Evolutionary conservation across 2,113 vertebrate species (phyloP).

Genomic region (Vulpes vulpes): DNA sequence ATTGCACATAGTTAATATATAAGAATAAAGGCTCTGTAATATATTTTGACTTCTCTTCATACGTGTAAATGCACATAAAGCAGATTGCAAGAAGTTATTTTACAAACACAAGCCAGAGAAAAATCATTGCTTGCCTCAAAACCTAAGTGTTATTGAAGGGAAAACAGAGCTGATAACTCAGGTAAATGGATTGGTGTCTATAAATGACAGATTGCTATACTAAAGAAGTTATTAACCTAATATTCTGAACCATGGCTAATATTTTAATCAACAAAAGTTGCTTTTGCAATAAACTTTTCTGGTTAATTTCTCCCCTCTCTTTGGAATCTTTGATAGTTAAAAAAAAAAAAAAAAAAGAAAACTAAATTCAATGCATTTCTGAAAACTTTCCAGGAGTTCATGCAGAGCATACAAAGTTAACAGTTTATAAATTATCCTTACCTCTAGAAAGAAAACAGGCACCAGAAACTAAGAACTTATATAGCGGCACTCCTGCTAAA

Average conservation of each 20-base stretch:
- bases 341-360: neutral
- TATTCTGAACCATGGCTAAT: neutral
- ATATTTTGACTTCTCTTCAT: slow-evolving; percentile 1
- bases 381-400: neutral
- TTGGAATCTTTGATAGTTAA: neutral
- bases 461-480: neutral
- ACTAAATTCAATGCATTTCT: neutral
- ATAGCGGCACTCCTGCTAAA: neutral
- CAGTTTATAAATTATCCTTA: slow-evolving; percentile 31
- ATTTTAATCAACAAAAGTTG: slow-evolving; percentile 17
- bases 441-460: slow-evolving; percentile 2
- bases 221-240: slow-evolving; percentile 7
- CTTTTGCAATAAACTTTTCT: slow-evolving; percentile 32
- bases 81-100: slow-evolving; percentile 28
- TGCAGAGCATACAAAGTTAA: neutral
- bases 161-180: neutral
- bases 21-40: neutral
- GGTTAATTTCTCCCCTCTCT: neutral
- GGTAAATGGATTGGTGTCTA: neutral
- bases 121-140: neutral
- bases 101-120: slow-evolving; percentile 38
- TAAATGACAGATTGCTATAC: neutral
- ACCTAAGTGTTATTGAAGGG: neutral
- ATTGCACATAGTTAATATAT: slow-evolving; percentile 37
- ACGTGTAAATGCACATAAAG: neutral